These are phyloP conservation scores for Trematomus bernacchii DNA, from an alignment of 2,797 vertebrate genomes.

Conservation along the genomic window DNA sequence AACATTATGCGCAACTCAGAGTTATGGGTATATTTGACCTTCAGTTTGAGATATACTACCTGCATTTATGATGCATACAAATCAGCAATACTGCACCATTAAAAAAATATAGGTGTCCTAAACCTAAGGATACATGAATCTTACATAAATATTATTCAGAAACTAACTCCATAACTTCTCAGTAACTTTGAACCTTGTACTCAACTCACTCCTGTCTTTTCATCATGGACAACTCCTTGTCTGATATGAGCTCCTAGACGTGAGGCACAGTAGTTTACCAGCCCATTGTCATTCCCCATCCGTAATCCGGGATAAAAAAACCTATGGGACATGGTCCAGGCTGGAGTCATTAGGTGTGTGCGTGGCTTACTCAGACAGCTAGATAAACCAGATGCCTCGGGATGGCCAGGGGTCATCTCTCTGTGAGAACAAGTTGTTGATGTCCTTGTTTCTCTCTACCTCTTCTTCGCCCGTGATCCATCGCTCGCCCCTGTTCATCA, in stretches of 20 bases:
- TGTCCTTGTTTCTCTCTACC: constrained; percentile 80
- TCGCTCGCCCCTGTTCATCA: constrained; percentile 50
- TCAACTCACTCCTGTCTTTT: constrained; percentile 43
- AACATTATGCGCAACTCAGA: constrained; percentile 45
- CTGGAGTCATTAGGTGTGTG: constrained; percentile 84
- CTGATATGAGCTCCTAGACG: constrained; percentile 65
- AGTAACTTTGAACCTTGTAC: constrained; percentile 60
- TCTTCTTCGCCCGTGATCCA: constrained; percentile 44
- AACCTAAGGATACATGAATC: constrained; percentile 15
- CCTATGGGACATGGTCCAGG: constrained; percentile 76
- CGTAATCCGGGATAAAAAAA: constrained; percentile 82
- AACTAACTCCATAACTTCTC: constrained; percentile 55
- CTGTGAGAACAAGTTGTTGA: constrained; percentile 82
- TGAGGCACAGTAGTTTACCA: constrained; percentile 69
- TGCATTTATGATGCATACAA: constrained; percentile 53
- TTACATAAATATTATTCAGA: constrained; percentile 14
- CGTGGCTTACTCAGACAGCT: constrained; percentile 83
- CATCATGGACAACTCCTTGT: constrained; percentile 58
- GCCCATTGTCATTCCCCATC: constrained; percentile 81
- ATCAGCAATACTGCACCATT: constrained; percentile 30
- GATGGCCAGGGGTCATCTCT: constrained; percentile 88
- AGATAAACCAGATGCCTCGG: constrained; percentile 86
- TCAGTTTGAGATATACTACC: constrained; percentile 39
- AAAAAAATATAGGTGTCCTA: constrained; percentile 5
- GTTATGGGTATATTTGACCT: constrained; percentile 65